These are phyloP conservation scores for Athalia circularis DNA, from an alignment of 2,888 invertebrate genomes.

Conservation along the genomic window DNA sequence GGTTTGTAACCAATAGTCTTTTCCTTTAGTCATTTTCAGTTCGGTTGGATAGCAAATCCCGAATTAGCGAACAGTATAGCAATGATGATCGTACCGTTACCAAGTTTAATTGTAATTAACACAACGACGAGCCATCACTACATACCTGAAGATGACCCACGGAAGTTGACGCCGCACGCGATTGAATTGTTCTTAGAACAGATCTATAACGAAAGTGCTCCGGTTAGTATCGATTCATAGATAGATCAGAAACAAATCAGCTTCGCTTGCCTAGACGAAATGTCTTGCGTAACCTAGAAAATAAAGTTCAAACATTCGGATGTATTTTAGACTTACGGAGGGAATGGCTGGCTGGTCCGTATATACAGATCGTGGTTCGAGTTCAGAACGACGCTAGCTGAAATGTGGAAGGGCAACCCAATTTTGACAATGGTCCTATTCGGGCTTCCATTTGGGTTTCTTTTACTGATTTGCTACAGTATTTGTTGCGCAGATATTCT, in stretches of 20 bases:
- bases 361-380: conserved; percentile 90
- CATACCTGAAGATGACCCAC: conserved; percentile 89
- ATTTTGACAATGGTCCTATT: conserved; percentile 95
- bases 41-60: conserved; percentile 95
- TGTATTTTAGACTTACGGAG: conserved; percentile 82
- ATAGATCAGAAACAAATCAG: not conserved
- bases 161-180: conserved; percentile 87
- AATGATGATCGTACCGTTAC: conserved; percentile 88
- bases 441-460: conserved; percentile 94
- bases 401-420: conserved; percentile 96
- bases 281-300: not conserved
- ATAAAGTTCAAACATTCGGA: conserved; percentile 64
- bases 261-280: not conserved
- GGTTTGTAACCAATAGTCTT: not conserved
- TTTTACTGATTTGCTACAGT: conserved; percentile 95
- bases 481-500: conserved; percentile 97
- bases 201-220: conserved; percentile 86
- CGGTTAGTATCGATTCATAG: conserved; percentile 76
- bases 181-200: conserved; percentile 85
- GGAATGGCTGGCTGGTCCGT: conserved; percentile 85
- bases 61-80: conserved; percentile 96
- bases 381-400: conserved; percentile 84
- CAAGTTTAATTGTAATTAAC: conserved; percentile 93
- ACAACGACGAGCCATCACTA: conserved; percentile 95
- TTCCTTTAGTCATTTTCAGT: conserved; percentile 83